These are phyloP conservation scores for Magallana gigas DNA, from an alignment of 1,140 invertebrate genomes.

Conservation along the genomic window DNA sequence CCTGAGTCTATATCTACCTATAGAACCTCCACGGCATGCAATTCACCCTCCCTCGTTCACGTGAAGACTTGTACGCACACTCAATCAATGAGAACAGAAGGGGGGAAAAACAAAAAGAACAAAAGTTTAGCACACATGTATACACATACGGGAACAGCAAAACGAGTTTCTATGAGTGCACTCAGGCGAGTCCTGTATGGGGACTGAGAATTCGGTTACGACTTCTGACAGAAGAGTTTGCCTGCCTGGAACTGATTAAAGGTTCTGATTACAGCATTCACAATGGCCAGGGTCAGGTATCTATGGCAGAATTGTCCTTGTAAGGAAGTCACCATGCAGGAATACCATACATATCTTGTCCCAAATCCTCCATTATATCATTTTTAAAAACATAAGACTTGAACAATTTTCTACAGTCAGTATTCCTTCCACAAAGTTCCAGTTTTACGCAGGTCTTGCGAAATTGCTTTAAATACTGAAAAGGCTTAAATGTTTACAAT, in stretches of 20 bases:
- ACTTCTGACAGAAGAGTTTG: slow-evolving; percentile 19
- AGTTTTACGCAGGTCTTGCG: no score
- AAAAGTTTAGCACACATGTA: no score
- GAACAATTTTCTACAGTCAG: no score
- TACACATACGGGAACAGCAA: not conserved
- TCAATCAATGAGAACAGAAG: not conserved
- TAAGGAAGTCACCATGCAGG: not conserved
- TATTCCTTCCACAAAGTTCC: no score
- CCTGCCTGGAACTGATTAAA: slow-evolving; percentile 23
- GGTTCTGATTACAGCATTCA: not conserved
- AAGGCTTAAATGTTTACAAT: no score
- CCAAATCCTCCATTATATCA: not conserved
- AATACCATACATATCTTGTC: not conserved
- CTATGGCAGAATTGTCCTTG: not conserved
- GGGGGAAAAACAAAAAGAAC: not conserved
- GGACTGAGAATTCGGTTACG: slow-evolving; percentile 22
- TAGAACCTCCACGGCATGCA: no score
- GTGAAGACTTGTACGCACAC: not conserved
- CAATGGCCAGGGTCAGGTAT: not conserved
- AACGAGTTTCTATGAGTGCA: slow-evolving; percentile 26
- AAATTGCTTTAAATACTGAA: no score
- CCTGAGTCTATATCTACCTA: no score
- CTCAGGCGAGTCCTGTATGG: slow-evolving; percentile 1
- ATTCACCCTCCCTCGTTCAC: not conserved
- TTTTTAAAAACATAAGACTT: no score